Conservation (phyloP, 2,888 invertebrate genomes). For the Drosophila emarginata region DNA sequence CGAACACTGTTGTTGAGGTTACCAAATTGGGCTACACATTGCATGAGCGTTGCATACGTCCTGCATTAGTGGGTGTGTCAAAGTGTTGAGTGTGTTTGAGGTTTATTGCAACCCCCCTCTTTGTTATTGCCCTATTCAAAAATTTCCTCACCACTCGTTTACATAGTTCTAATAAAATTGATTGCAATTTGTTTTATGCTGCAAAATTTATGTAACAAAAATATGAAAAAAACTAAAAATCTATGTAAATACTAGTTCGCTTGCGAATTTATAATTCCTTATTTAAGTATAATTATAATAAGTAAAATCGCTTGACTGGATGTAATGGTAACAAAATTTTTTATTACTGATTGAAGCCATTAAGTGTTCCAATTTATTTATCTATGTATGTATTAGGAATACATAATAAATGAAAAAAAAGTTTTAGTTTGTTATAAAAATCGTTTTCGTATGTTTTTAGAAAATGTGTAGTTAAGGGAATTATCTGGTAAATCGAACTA, state of each 20-base stretch:
- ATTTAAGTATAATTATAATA: constrained; percentile 34
- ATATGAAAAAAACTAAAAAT: constrained; percentile 19
- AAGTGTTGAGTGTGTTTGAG: constrained; percentile 83
- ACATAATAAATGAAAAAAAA: constrained; percentile 39
- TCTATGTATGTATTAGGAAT: constrained; percentile 26
- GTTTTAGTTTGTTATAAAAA: constrained; percentile 33
- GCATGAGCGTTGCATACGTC: constrained; percentile 95
- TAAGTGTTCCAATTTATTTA: constrained; percentile 31
- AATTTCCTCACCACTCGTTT: constrained; percentile 25
- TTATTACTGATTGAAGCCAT: constrained; percentile 29
- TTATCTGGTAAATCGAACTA: too few species aligned
- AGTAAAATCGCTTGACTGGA: constrained; percentile 45
- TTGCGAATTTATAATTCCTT: constrained; percentile 49
- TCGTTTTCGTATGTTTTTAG: not conserved
- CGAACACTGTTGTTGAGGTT: constrained; percentile 95
- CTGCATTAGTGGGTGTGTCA: constrained; percentile 98
- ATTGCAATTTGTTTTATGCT: constrained; percentile 61
- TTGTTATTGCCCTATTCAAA: not conserved
- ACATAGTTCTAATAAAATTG: constrained; percentile 45
- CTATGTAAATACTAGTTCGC: constrained; percentile 32
- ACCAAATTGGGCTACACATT: constrained; percentile 98
- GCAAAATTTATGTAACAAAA: constrained; percentile 59
- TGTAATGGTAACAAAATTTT: constrained; percentile 42
- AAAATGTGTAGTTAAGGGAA: too few species aligned
- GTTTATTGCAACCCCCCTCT: constrained; percentile 5